Evolutionary conservation across 2,797 vertebrate genomes (phyloP), one percentile per base, ranked within the genome.

Genomic region (Hypotaenidia philippensis): DNA sequence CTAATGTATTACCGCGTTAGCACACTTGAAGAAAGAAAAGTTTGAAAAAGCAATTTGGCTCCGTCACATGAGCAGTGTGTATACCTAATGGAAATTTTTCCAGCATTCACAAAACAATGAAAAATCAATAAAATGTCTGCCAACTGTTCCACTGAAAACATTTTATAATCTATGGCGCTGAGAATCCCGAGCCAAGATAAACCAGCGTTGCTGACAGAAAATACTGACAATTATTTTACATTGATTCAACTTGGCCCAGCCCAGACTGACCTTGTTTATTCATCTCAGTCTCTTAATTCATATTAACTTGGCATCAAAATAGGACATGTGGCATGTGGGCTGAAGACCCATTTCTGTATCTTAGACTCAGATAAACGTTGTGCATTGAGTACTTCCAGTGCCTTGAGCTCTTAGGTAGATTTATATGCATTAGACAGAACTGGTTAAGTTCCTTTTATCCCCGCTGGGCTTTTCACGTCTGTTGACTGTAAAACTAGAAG

Each of bases 321-420:
- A 82, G 89, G 96, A 89, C 96, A 97, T 97, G 97, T 97, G 96
- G 97, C 96, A 96, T 96, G 95, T 95, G 94, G 85, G 94, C 96
- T 94, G 76, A 91, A 97, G 96, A 96, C 96, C 95, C 96, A 97
- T 97, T 98, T 97, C 94, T 97, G 61, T 93, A 96, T 98, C 97
- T 97, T 96, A 93, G 92, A 95, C 90, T 87, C 84, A 96, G 96
- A 97, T 97, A 97, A 97, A 97, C 91, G 93, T 70, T 94, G 86
- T 27, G 36, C 94, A 74, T 50, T 92, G 92, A 97, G 96, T 96
- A 97, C 98, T 98, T 98, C 92, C 96, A 98, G 94, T 97, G 97
- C 98, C 97, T 96, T 98, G 96, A 97, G 98, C 98, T 98, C 98
- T 98, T 98, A 98, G 98, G 97, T 98, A 98, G 98, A 98, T 99